Percentiles rank a stretch among this genome's conserved stretches.
phyloP scores from a whole-genome alignment of 2,888 invertebrate genomes.

The Cheilosia urbana region DNA sequence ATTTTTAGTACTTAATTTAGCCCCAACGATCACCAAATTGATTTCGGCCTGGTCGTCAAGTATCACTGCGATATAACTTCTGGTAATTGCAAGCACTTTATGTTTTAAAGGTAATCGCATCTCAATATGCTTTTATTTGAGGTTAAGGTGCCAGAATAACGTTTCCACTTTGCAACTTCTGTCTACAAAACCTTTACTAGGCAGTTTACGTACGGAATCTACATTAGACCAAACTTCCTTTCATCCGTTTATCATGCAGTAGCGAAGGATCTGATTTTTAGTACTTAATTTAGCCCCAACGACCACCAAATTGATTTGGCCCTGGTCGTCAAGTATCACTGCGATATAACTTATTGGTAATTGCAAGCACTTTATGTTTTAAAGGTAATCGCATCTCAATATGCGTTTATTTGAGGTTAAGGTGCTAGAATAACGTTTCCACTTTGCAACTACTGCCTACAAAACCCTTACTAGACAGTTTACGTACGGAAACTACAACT shows the following conservation, averaged over 20 bases:
- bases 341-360: neutral
- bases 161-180: constrained; percentile 57
- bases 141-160: constrained; percentile 26
- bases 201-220: constrained; percentile 45
- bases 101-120: neutral
- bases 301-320: too few relatives aligned
- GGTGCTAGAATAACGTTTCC: constrained; percentile 39
- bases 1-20: too few relatives aligned
- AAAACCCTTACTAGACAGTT: constrained; percentile 43
- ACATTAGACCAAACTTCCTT: neutral
- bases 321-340: neutral
- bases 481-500: constrained; percentile 45
- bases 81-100: neutral
- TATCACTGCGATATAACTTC: neutral
- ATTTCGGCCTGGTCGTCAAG: too few relatives aligned
- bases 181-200: constrained; percentile 39
- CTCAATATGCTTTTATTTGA: neutral
- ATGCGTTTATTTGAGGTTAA: neutral
- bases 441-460: constrained; percentile 63
- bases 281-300: neutral
- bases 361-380: neutral
- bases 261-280: too few relatives aligned
- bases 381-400: constrained; percentile 6
- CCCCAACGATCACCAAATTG: too few relatives aligned
- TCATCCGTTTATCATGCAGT: too few relatives aligned